Evolutionary conservation across 2,113 vertebrate genomes (phyloP).

Genomic region (Panthera leo): DNA sequence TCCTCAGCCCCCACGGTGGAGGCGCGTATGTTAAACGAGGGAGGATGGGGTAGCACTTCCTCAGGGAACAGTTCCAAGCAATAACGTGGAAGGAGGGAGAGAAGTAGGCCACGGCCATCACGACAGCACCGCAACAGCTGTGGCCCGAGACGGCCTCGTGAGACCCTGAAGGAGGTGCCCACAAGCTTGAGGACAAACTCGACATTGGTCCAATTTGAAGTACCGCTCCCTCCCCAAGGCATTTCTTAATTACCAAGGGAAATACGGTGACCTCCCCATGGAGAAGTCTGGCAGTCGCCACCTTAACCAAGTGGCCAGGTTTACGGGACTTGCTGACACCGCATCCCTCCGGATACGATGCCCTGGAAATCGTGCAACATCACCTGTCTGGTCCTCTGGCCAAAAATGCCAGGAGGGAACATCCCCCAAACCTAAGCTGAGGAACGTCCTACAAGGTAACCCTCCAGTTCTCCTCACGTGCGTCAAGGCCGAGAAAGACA

Average conservation of each 20-base stretch:
- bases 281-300: too few species aligned
- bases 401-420: not conserved
- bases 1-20: fast-evolving
- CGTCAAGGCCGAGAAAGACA: not conserved
- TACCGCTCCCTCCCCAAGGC: too few species aligned
- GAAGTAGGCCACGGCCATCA: fast-evolving
- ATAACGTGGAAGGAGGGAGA: fast-evolving
- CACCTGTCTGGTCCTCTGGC: fast-evolving
- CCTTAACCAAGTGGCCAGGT: fast-evolving
- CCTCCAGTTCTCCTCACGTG: not conserved
- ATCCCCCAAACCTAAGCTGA: fast-evolving
- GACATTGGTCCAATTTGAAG: not conserved
- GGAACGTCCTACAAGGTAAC: not conserved
- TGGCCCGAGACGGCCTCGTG: too few species aligned
- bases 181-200: fast-evolving
- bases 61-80: not conserved
- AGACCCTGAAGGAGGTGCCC: not conserved
- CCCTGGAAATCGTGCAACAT: fast-evolving
- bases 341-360: fast-evolving
- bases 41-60: not conserved
- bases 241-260: not conserved
- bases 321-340: not conserved
- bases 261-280: fast-evolving
- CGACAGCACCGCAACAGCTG: not conserved
- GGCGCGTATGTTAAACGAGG: too few species aligned